Base-by-base conservation (phyloP, 2,888 invertebrate species). In the Melanargia galathea region DNA sequence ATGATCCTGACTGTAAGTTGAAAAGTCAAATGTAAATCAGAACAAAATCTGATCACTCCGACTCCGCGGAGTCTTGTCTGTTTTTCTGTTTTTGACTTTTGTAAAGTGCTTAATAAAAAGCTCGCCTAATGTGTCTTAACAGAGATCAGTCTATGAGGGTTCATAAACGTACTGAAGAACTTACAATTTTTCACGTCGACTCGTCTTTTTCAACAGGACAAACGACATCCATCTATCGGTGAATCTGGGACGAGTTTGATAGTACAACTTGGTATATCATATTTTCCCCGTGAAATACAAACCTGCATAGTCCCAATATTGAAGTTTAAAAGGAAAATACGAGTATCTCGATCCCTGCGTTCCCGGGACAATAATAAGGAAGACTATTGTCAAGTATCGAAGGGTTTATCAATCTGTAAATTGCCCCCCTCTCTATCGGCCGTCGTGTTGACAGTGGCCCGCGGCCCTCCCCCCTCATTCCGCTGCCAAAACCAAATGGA, bases 371-470 rank as follows among this genome's bases (percentile, higher is more conserved):
- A 58, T 58, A 48, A 58, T 58, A 46, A 24, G 58, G 58, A 67
- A 63, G 60, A 55, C 70, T 40, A 82, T 81, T 79, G 81, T 80
- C 75, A 75, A 71, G 71, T 72, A 74, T 76, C 76, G 76, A 77
- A 77, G 77, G 81, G 83, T 79, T 84, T 84, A 84, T 86, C 85
- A 82, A 84, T 82, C 79, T 79, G 78, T 77, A 82, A 81, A 83
- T 82, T 83, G 82, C 80, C 60, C 57, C 54, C 65, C 40, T 7
- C 43, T 10, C 43, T 18, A 18, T 24, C 57, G 62, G 20, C 22
- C 46, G 48, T 22, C 16, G 38, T 57, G 58, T 80, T 80, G 81
- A 80, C 45, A 45, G 3, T 18, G 10, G 18, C 1, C 22, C 2
- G 5, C 83, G 11, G 22, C 30, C 56, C 60, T 22, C 48, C 40